Evolutionary conservation across 2,888 invertebrate genomes (phyloP).

Genomic region (Parnassius glacialis): DNA sequence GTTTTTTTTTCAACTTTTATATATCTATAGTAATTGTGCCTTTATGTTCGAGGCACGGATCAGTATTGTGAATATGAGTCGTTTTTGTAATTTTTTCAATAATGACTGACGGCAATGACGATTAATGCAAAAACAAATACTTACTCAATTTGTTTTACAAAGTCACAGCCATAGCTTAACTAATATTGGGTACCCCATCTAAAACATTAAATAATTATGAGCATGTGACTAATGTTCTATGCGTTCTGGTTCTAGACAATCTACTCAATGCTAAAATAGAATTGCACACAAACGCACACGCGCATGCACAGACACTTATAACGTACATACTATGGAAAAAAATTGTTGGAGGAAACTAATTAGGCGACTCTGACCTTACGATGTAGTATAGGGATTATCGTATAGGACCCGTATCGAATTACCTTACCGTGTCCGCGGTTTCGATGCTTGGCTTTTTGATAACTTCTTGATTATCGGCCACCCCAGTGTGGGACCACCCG

Average conservation of each 20-base stretch:
- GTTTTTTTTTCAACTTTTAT: neutral
- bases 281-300: neutral
- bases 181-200: neutral
- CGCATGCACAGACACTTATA: neutral
- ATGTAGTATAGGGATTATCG: constrained; percentile 23
- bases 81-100: constrained; percentile 4
- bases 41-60: constrained; percentile 3
- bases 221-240: no score
- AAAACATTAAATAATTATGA: no score
- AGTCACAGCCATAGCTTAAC: no score
- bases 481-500: constrained; percentile 64
- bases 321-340: neutral
- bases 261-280: neutral
- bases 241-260: neutral
- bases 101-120: constrained; percentile 5
- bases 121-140: no score
- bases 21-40: neutral
- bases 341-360: neutral
- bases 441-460: constrained; percentile 60
- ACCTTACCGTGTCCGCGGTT: constrained; percentile 41
- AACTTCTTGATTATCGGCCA: constrained; percentile 52
- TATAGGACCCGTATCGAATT: constrained; percentile 49
- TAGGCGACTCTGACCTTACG: neutral
- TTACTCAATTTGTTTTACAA: no score
- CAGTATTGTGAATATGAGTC: neutral